Base-by-base conservation (phyloP, 2,797 vertebrate genomes). In the Taenioides sp. region DNA sequence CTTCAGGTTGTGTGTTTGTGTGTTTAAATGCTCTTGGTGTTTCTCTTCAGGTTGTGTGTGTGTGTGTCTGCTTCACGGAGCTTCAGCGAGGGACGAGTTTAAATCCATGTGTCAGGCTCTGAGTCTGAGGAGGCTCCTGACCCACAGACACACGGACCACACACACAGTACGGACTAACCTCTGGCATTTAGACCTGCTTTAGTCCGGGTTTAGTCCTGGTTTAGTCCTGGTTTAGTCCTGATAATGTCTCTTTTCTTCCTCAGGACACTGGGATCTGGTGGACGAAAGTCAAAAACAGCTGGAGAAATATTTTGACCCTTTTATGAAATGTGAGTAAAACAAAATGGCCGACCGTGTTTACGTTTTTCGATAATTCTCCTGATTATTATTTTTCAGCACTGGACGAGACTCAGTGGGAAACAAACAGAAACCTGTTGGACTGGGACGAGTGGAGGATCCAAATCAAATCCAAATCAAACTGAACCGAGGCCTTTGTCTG, bases 391-490 rank as follows among this genome's bases (percentile, higher is more conserved):
- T 54, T 73, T 79, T 1, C 82, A 96, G 96, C 91, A 63, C 81
- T 96, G 47, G 87, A 87, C 52, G 86, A 79, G 14, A 86, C 84
- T 0, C 94, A 94, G 60, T 97, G 96, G 96, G 92, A 93, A 61
- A 93, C 89, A 0, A 92, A 92, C 40, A 91, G 93, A 65, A 95
- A 94, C 64, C 91, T 96, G 27, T 79, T 98, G 40, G 93, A 96
- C 87, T 95, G 95, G 80, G 94, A 97, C 34, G 96, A 98, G 72
- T 98, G 96, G 96, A 92, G 96, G 68, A 92, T 94, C 0, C 91
- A 93, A 0, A 97, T 96, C 96, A 92, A 84, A 82, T 94, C 91
- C 83, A 96, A 97, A 83, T 76, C 49, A 49, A 85, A 70, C 76
- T 96, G 80, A 94, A 18, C 47, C 22, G 23, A 54, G 37, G 7